Evolutionary conservation across 2,888 invertebrate species (phyloP), one percentile per base, ranked within the genome.

Genomic region (Pterostichus niger): DNA sequence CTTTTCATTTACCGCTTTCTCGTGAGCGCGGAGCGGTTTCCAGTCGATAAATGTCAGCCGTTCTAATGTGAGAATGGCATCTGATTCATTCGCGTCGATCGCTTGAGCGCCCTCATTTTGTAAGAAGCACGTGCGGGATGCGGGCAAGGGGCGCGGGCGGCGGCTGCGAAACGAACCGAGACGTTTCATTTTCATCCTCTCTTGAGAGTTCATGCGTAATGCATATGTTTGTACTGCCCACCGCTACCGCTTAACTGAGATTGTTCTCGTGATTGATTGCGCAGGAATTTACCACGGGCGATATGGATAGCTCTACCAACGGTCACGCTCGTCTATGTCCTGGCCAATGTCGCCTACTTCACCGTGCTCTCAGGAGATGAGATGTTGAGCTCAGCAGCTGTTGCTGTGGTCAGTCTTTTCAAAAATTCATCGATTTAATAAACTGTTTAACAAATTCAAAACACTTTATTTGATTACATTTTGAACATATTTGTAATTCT

Each of bases 271-370:
- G 82, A 82, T 82, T 75, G 61, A 82, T 82, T 82, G 40, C 61
- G 85, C 92, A 97, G 97, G 91, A 98, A 98, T 91, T 91, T 98
- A 83, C 98, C 98, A 0, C 93, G 96, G 75, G 98, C 98, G 13
- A 98, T 98, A 88, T 97, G 97, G 95, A 96, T 98, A 86, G 97
- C 97, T 1, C 94, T 98, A 91, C 97, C 98, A 0, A 91, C 96
- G 87, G 98, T 98, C 84, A 98, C 98, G 0, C 91, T 93, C 64
- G 95, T 98, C 84, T 98, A 98, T 90, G 96, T 97, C 83, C 90
- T 97, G 87, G 96, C 97, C 0, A 98, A 98, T 90, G 91, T 97
- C 85, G 97, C 98, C 56, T 98, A 98, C 91, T 97, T 98, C 89
- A 95, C 96, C 0, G 96, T 97, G 17, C 93, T 98, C 15, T 93